phyloP scores from a whole-genome alignment of 1,140 invertebrate species.

The Drosophila nigromelanica region DNA sequence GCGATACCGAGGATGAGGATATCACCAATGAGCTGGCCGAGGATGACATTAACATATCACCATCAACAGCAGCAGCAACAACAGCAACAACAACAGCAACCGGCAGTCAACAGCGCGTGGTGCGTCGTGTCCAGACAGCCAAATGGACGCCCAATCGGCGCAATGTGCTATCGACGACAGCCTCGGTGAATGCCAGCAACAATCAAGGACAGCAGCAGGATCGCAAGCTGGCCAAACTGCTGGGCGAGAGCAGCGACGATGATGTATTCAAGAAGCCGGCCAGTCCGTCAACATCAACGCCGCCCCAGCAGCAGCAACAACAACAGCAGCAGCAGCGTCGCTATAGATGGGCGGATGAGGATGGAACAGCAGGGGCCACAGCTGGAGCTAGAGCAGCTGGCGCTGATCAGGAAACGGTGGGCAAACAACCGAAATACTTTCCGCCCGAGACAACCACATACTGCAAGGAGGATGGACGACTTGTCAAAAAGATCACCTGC shows the following conservation, averaged over 20 bases:
- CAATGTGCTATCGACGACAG: conserved; percentile 50
- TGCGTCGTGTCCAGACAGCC: conserved; percentile 22
- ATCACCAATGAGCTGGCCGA: conserved; percentile 39
- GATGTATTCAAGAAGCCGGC: conserved; percentile 63
- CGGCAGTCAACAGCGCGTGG: conserved; percentile 9
- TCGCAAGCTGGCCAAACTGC: conserved; percentile 53
- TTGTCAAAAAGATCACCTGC: conserved; percentile 83
- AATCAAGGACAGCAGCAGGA: conserved; percentile 39
- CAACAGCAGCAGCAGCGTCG: conserved; percentile 26
- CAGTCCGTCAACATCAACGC: conserved; percentile 24
- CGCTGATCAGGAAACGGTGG: conserved; percentile 1
- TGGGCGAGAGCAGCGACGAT: conserved; percentile 50
- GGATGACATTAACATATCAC: conserved; percentile 42
- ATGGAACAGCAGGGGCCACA: not conserved
- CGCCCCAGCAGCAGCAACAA: conserved; percentile 18
- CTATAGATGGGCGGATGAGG: conserved; percentile 10
- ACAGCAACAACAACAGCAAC: not conserved
- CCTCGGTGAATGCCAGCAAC: conserved; percentile 39
- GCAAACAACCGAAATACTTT: conserved; percentile 54
- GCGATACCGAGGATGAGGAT: conserved; percentile 61
- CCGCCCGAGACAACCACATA: conserved; percentile 76
- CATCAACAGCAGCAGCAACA: not conserved
- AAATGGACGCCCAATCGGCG: conserved; percentile 34
- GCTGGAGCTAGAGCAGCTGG: conserved; percentile 5
- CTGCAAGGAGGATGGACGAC: conserved; percentile 73